Evolutionary conservation across 2,113 vertebrate species (phyloP).

Genomic region (Microtus ochrogaster): DNA sequence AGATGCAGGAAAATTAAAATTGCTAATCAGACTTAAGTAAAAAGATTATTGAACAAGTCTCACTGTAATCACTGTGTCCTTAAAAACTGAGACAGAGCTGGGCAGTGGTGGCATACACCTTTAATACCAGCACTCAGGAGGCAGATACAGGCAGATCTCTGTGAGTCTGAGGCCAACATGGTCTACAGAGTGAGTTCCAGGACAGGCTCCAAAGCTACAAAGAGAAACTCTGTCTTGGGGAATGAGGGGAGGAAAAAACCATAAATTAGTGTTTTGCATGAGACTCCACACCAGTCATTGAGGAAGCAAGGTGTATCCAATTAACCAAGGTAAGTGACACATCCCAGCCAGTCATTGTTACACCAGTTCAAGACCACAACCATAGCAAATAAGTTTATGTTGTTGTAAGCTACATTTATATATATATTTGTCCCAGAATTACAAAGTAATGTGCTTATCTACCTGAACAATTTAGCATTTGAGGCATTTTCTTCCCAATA

Average conservation of each 20-base stretch:
- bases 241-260: too few species aligned
- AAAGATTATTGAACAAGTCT: not conserved
- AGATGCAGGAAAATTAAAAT: not conserved
- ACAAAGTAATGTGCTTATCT: not conserved
- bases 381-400: not conserved
- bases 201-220: too few species aligned
- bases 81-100: not conserved
- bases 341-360: not conserved
- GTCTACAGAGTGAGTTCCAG: too few species aligned
- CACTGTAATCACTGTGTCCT: not conserved
- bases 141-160: too few species aligned
- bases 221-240: too few species aligned
- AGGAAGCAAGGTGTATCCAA: not conserved
- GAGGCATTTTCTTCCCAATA: slow-evolving; percentile 21
- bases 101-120: too few species aligned
- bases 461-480: not conserved
- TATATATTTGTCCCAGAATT: not conserved
- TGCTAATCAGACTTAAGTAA: slow-evolving; percentile 9
- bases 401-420: slow-evolving; percentile 13
- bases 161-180: too few species aligned
- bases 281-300: not conserved
- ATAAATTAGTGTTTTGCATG: not conserved
- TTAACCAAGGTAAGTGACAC: not conserved
- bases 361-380: not conserved
- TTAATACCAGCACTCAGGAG: too few species aligned